Base-by-base conservation (phyloP, 2,888 invertebrate genomes). In the Mythimna vitellina region DNA sequence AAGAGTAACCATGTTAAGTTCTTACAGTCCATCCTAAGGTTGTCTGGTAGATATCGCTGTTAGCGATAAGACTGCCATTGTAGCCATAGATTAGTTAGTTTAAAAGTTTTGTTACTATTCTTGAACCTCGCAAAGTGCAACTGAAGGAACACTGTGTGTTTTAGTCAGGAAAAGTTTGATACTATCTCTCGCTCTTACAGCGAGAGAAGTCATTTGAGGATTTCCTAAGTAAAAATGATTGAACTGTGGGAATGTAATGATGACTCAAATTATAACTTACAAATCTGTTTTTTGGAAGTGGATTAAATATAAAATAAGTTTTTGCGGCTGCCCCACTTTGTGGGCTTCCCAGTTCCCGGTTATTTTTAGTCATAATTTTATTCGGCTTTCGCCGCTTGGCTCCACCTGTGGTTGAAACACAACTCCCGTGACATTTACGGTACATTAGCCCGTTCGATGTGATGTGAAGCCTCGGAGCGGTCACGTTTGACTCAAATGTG, bases 401-500 rank as follows among this genome's bases (percentile, higher is more conserved):
- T 64, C 25, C 35, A 14, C 54, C 54, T 75, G 81, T 57, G 83
- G 80, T 70, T 71, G 80, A 67, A 80, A 83, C 54, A 65, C 35
- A 81, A 80, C 56, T 67, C 81, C 64, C 3, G 57, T 81, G 81
- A 67, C 66, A 81, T 83, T 81, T 80, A 81, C 83, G 76, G 71
- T 67, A 72, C 80, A 70, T 81, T 81, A 80, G 38, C 3, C 58
- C 56, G 65, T 65, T 29, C 68, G 46, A 68, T 49, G 62, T 42
- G 65, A 65, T n/a, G 68, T 8, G 72, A 78, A 78, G 62, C 78
- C 65, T 65, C 58, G 54, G 25, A 53, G n/a, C 63, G 66, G 70
- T 66, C 80, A 74, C 61, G 67, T 74, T 68, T 70, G 46, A 58
- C 66, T 63, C 53, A 70, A 54, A 57, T 49, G 65, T 67, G 54